Conservation (phyloP, 2,797 vertebrate genomes). For the Clamator glandarius region DNA sequence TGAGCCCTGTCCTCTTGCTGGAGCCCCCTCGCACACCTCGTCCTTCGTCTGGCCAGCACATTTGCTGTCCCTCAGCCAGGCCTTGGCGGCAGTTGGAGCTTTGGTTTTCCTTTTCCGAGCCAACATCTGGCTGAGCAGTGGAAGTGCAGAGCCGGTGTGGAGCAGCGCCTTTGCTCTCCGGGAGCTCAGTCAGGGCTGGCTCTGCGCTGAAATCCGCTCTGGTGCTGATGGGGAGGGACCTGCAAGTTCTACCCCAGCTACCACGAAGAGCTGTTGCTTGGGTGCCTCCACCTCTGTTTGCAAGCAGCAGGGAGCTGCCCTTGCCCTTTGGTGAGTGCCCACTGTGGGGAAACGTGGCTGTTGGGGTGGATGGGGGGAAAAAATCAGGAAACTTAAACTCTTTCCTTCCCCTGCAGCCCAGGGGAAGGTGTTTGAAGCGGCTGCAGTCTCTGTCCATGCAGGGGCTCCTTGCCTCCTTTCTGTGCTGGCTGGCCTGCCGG, state of each 20-base stretch:
- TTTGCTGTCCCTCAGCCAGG: background rate
- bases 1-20: rapidly evolving
- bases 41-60: background rate
- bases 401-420: background rate
- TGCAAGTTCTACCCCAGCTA: no score
- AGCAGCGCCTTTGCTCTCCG: rapidly evolving
- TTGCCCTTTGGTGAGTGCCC: background rate
- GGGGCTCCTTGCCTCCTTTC: background rate
- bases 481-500: background rate
- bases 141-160: background rate
- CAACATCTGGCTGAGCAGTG: background rate
- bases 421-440: background rate
- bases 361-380: rapidly evolving
- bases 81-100: background rate
- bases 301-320: background rate
- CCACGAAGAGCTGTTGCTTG: background rate
- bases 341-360: rapidly evolving
- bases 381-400: background rate
- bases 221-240: rapidly evolving
- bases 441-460: background rate
- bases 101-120: slow-evolving; percentile 34
- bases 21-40: background rate
- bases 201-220: background rate
- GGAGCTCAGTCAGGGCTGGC: rapidly evolving
- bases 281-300: background rate